Percentiles rank a stretch among this genome's conserved stretches.
phyloP scores from a whole-genome alignment of 1,140 invertebrate genomes.

The Diploscapter pachys region DNA sequence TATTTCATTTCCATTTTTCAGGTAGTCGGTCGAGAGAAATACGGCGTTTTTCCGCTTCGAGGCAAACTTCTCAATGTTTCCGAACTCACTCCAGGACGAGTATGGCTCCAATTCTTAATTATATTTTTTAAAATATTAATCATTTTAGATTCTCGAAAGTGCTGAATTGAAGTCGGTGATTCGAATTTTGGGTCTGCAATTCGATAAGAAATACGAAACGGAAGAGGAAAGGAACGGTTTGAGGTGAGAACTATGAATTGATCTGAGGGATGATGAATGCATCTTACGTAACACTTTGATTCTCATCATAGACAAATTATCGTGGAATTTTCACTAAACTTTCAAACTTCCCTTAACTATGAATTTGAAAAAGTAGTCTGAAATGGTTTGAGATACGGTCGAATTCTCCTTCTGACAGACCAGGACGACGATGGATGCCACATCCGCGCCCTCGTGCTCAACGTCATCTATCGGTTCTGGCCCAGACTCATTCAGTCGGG shows the following conservation, averaged over 20 bases:
- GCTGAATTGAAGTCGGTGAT: slow-evolving; percentile 94
- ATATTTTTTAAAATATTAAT: slow-evolving; percentile 58
- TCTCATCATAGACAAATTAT: no score
- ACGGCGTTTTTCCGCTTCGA: slow-evolving; percentile 90
- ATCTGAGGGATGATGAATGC: no score
- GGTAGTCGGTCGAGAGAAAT: slow-evolving; percentile 87
- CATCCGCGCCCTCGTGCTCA: slow-evolving; percentile 94
- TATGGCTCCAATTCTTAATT: slow-evolving; percentile 39
- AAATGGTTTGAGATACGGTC: slow-evolving; percentile 76
- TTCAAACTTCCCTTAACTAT: no score
- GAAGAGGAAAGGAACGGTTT: slow-evolving; percentile 83
- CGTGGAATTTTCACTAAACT: no score
- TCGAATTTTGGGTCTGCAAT: slow-evolving; percentile 85
- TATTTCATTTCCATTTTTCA: no score
- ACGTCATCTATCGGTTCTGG: slow-evolving; percentile 97
- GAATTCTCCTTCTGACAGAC: slow-evolving; percentile 99
- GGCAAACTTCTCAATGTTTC: slow-evolving; percentile 96
- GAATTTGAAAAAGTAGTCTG: no score
- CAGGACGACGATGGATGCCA: slow-evolving; percentile 90
- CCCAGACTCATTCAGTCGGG: slow-evolving; percentile 76
- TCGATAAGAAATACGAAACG: slow-evolving; percentile 88
- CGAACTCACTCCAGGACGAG: slow-evolving; percentile 88
- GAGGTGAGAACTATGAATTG: no score
- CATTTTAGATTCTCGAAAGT: slow-evolving; percentile 81
- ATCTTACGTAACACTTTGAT: no score